Percentiles rank a stretch among this genome's conserved stretches.
These are phyloP conservation scores for Drosophila eugracilis DNA, from an alignment of 1,140 invertebrate genomes.

Conservation along the genomic window DNA sequence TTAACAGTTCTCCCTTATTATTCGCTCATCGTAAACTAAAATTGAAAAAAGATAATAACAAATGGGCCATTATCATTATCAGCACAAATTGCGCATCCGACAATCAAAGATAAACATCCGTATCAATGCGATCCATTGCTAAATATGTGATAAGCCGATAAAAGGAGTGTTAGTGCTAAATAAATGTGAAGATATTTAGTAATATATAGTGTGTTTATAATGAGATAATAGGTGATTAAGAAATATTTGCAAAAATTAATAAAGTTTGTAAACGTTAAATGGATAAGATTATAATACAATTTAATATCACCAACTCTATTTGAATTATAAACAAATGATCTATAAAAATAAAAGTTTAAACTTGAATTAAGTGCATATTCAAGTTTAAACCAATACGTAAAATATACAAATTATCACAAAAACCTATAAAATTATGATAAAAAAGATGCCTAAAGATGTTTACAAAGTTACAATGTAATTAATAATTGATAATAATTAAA, in stretches of 20 bases:
- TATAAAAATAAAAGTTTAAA: too few species aligned
- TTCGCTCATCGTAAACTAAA: conserved; percentile 37
- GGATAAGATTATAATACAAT: too few species aligned
- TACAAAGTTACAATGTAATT: too few species aligned
- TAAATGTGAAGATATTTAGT: conserved; percentile 4
- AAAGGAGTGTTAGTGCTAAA: conserved; percentile 26
- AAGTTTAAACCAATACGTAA: too few species aligned
- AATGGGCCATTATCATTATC: conserved; percentile 57
- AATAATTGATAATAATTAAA: too few species aligned
- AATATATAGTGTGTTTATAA: neutral
- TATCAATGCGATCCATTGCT: conserved; percentile 59
- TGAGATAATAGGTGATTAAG: neutral
- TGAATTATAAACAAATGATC: too few species aligned
- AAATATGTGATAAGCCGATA: conserved; percentile 48
- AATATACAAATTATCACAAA: too few species aligned
- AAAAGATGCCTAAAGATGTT: too few species aligned
- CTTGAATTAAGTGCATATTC: too few species aligned
- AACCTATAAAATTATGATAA: too few species aligned
- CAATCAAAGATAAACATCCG: conserved; percentile 66
- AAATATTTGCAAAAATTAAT: neutral
- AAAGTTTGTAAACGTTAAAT: too few species aligned
- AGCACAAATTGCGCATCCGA: conserved; percentile 63
- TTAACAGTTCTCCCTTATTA: conserved; percentile 31
- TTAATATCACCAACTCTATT: too few species aligned
- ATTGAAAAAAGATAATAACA: conserved; percentile 34